Base-by-base conservation (phyloP, 2,888 invertebrate species). In the Lithophane socia region DNA sequence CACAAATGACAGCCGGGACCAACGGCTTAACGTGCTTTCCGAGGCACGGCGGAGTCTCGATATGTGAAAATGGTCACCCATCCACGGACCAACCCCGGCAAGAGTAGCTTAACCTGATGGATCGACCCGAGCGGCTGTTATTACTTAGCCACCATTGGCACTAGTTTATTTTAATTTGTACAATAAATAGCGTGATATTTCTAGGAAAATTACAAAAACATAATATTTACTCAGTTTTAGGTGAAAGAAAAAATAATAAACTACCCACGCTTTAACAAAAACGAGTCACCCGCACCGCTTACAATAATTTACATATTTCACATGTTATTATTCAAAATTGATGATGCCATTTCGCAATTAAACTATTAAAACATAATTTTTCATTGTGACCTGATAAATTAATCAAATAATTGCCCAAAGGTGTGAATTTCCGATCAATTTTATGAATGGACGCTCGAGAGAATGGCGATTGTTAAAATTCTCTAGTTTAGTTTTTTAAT, bases 391-490 rank as follows among this genome's bases (percentile, higher is more conserved):
- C 82, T 65, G 79, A 80, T 86, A 86, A 83, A 80, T 86, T 88
- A 77, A 79, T 81, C 81, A 64, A 79, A 87, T 88, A 88, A 88
- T 87, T 80, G 82, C 16, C 18, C 24, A 24, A 75, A 88, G 79
- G 88, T 88, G 84, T 87, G 86, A 87, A 86, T 82, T 85, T 85
- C 47, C 75, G 77, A 74, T 73, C 75, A 86, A 86, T 87, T 80
- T 88, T 80, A 82, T 86, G 81, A 87, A 86, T 87, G 85, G 49
- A 42, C n/a, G n/a, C 21, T 29, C 2, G 5, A 24, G 64, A 72
- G 61, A 75, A 68, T 75, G 60, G 82, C 67, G 37, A 65, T 84
- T 75, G 75, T 79, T 85, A 73, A 80, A 76, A 77, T 81, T 77
- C 77, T 75, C 69, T 75, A 49, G 61, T 73, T 80, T 63, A 52